Evolutionary conservation across 2,888 invertebrate genomes (phyloP), one percentile per base, ranked within the genome.

Genomic region (Drosophila kuntzei): DNA sequence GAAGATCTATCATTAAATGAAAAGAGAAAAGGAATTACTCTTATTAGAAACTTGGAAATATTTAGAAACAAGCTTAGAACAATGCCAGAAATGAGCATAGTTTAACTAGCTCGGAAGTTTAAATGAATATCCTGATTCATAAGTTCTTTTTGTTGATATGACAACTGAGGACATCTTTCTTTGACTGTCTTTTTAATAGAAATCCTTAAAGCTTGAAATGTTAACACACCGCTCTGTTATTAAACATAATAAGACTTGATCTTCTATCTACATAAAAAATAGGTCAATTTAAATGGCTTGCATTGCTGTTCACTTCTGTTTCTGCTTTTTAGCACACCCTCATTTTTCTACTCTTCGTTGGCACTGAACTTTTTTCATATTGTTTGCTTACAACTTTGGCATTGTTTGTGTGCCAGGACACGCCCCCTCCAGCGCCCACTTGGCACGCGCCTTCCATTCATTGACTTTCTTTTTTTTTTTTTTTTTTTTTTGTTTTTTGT

Each of bases 401-500:
- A 67, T 65, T 63, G 75, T 71, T 70, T 51, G 59, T 62, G 20
- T 63, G 71, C 74, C 58, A 39, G 32, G 32, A 18, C 29, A 49
- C 54, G 64, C 62, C 53, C 7, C 25, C 22, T 41, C 58, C 46
- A 39, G 50, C 80, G 69, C 73, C 80, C 74, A 71, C 62, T 71
- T 71, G 77, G 80, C 79, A 75, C 76, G 69, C 80, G 83, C 67
- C 71, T 68, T 65, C 47, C 43, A 70, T 50, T 46, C 63, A 63
- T 62, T 44, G 18, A 41, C 37, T 37, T 37, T 37, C 11, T 14
- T 11, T 46, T 43, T n/a, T 39, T 29, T 2, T 44, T 20, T 41
- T 32, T 3, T 22, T 25, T 43, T 25, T 34, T 43, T 58, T 29
- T 29, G 39, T 16, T 62, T 39, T 49, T 57, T 61, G 43, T 53